Evolutionary conservation across 2,888 invertebrate species (phyloP), one percentile per base, ranked within the genome.

Genomic region (Rotaria socialis): DNA sequence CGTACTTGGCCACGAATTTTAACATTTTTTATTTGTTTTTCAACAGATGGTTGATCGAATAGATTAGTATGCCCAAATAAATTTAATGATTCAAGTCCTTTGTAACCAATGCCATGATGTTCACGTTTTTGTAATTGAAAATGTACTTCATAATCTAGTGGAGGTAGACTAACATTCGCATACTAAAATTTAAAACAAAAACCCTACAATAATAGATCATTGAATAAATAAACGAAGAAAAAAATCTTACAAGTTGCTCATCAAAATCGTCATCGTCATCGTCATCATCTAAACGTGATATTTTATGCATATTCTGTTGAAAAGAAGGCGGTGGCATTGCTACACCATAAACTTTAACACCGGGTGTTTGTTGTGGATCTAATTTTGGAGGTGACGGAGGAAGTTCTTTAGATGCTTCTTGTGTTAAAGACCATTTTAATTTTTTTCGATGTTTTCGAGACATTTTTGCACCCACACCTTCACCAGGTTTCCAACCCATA

Each of bases 401-500:
- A 6, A 35, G 35, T 19, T 67, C 41, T 67, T 89, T 89, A 56
- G n/a, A 35, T 35, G 1, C 58, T 84, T 85, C 43, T 74, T 47
- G 58, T n/a, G 84, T 85, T 52, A 80, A 50, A 55, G 80, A 84
- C 11, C 24, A 74, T 60, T 85, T 84, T 80, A 86, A 58, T 58
- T 85, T 87, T 55, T 67, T n/a, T 52, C 58, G 41, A 22, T 85
- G 67, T 58, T 85, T 87, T 58, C 87, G 88, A 60, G 88, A 89
- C 24, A 93, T 89, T 84, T 93, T 92, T 1, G 94, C 93, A 0
- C 95, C 95, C 0, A 95, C 92, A 1, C 96, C 96, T 91, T 96
- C 95, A 0, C 96, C 96, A 6, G 94, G 94, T 88, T 94, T 94
- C 95, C 97, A 96, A 0, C 97, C 97, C 85, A 86, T 86, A 80